Conservation (phyloP, 2,888 invertebrate genomes). For the Drymonia ruficornis region DNA sequence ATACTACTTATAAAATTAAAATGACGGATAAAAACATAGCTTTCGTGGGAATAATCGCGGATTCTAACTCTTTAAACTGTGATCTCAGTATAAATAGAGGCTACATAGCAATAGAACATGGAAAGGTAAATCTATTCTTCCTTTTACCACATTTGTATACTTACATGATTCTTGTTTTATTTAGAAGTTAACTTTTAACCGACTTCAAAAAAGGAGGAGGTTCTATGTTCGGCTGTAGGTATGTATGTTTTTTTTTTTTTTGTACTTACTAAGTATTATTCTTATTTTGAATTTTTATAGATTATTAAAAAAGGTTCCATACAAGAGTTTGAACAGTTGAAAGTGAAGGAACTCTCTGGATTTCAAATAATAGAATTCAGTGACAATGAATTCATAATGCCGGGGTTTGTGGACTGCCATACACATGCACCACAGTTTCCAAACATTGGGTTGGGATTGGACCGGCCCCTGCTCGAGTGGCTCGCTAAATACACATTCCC, state of each 20-base stretch:
- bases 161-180: too few species aligned
- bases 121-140: slow-evolving; percentile 75
- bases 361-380: slow-evolving; percentile 48
- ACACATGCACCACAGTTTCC: slow-evolving; percentile 96
- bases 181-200: too few species aligned
- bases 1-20: slow-evolving; percentile 10
- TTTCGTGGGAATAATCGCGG: slow-evolving; percentile 62
- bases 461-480: slow-evolving; percentile 93
- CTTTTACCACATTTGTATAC: too few species aligned
- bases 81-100: slow-evolving; percentile 71
- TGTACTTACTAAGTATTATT: too few species aligned
- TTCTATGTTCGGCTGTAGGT: too few species aligned
- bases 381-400: slow-evolving; percentile 89
- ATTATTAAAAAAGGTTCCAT: slow-evolving; percentile 55
- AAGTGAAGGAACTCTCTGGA: slow-evolving; percentile 42
- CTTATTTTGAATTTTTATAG: slow-evolving; percentile 48
- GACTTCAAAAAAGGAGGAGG: too few species aligned
- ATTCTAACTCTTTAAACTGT: slow-evolving; percentile 46
- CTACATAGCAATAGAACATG: slow-evolving; percentile 83
- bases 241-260: too few species aligned
- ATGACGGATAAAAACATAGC: slow-evolving; percentile 56
- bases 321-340: slow-evolving; percentile 46
- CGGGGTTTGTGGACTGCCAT: slow-evolving; percentile 95
- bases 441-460: slow-evolving; percentile 93
- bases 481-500: slow-evolving; percentile 94